A percentile compares a stretch with the other conserved stretches of the same genome.
Evolutionary conservation across 2,113 vertebrate species (phyloP).

Genomic region (Amblyornis subalaris): DNA sequence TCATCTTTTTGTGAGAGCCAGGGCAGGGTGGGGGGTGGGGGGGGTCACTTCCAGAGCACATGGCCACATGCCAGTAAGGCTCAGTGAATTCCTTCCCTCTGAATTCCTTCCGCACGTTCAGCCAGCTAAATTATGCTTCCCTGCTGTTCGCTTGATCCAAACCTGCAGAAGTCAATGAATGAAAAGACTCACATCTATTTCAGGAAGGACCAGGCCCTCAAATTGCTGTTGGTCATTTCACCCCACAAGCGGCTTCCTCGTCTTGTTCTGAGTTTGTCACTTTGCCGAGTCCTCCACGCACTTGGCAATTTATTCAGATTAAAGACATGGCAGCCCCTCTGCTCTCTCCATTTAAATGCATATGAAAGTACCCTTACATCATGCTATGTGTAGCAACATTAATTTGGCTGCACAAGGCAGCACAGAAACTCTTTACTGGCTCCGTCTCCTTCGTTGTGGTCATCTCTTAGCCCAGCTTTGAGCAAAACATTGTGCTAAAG

Average conservation of each 20-base stretch:
- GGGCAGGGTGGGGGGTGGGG: neutral
- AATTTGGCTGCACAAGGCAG: neutral
- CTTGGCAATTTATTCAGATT: neutral
- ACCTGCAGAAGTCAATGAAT: neutral
- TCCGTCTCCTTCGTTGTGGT: neutral
- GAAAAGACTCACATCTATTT: neutral
- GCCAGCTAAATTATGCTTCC: neutral
- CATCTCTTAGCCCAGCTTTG: neutral
- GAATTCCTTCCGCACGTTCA: neutral
- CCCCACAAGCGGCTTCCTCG: neutral
- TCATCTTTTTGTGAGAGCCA: neutral
- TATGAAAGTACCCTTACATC: neutral
- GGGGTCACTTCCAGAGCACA: neutral
- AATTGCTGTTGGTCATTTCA: neutral
- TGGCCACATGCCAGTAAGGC: neutral
- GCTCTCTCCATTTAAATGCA: neutral
- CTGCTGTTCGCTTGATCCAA: neutral
- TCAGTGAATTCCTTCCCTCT: neutral
- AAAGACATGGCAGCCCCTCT: neutral
- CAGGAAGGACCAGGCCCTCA: neutral
- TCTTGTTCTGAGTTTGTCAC: neutral
- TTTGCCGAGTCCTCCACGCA: rapidly evolving
- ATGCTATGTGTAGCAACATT: rapidly evolving
- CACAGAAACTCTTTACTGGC: rapidly evolving
- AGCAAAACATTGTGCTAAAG: neutral